phyloP scores from a whole-genome alignment of 2,888 invertebrate species.

The Melipona beecheii region DNA sequence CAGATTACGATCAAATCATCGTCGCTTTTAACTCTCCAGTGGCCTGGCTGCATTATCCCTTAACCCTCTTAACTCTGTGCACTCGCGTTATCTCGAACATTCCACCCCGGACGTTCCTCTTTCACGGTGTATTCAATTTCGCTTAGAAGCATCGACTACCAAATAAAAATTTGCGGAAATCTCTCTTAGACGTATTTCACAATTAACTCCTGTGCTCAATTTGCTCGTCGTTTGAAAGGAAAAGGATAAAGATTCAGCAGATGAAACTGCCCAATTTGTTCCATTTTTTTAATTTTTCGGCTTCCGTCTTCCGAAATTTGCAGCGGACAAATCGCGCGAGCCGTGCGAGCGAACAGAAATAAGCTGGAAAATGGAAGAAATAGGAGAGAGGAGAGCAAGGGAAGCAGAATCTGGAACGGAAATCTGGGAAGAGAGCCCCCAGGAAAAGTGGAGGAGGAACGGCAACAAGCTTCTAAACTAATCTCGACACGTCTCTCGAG shows the following conservation, averaged over 20 bases:
- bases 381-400: too few relatives aligned
- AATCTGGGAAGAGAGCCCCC: background rate
- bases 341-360: too few relatives aligned
- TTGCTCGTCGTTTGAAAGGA: background rate
- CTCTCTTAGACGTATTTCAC: background rate
- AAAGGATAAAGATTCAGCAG: background rate
- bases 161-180: conserved; percentile 20
- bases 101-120: conserved; percentile 8
- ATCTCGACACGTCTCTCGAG: conserved; percentile 46
- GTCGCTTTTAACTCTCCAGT: conserved; percentile 38
- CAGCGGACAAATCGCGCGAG: too few relatives aligned
- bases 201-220: background rate
- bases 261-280: too few relatives aligned
- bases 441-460: background rate
- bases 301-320: too few relatives aligned
- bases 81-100: conserved; percentile 21
- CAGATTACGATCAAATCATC: conserved; percentile 42
- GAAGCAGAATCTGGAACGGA: background rate
- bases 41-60: conserved; percentile 39
- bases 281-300: too few relatives aligned
- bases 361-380: background rate
- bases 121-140: conserved; percentile 35
- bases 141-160: conserved; percentile 8
- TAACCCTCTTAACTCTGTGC: conserved; percentile 40
- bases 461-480: conserved; percentile 38